Evolutionary conservation across 2,888 invertebrate species (phyloP), one percentile per base, ranked within the genome.

Genomic region (Leptinotarsa peninsularis): DNA sequence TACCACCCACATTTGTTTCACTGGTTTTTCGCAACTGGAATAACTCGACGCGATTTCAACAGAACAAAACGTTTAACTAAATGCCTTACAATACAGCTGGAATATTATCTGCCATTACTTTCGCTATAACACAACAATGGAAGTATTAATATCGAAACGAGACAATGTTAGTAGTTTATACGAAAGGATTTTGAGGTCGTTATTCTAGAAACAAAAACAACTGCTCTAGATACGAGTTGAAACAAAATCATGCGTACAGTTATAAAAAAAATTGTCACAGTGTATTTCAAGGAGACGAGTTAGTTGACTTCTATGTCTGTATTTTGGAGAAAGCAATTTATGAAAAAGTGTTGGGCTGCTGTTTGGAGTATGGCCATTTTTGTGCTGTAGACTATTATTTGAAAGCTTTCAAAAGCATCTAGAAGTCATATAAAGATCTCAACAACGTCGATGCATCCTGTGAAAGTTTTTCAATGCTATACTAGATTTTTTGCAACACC

Each of bases 1-100:
- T 63, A 63, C 63, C 63, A 63, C 63, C 63, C 63, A 63, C 63
- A 63, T 63, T 33, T 63, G 43, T 33, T 63, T 13, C 27, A 63
- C 17, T 58, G 23, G 27, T 63, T 63, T 63, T 63, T 63, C 33
- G 7, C 43, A 43, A 63, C 63, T 43, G n/a, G 33, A n/a, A n/a
- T 5, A 63, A 33, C 33, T 63, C 14, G 27, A 33, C n/a, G 33
- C 18, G 43, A 63, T 63, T 63, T 63, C 43, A 63, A n/a, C 63
- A 63, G 27, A 63, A 43, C 63, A 63, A 63, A 63, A 13, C 43
- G 63, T 63, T n/a, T 13, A 18, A 63, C 33, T 63, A n/a, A 33
- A 10, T 63, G 33, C n/a, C 1, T 18, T 5, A n/a, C 13, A 63
- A 43, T 27, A 7, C 7, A 15, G 33, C 63, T 63, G 15, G 43